Base-by-base conservation (phyloP, 2,888 invertebrate species). In the Campoplex capitator region DNA sequence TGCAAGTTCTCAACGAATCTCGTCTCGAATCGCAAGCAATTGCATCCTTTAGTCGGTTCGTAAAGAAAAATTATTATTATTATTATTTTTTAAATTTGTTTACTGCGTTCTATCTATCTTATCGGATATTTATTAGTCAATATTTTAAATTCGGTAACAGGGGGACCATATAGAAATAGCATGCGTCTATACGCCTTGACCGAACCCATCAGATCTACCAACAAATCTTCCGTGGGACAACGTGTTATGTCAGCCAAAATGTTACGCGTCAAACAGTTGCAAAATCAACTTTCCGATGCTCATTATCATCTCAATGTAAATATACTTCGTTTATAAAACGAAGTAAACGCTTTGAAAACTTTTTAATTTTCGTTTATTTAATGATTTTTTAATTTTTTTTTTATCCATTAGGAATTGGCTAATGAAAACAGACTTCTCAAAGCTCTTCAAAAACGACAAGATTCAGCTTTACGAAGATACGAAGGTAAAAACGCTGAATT, bases 401-500 rank as follows among this genome's bases (percentile, higher is more conserved):
- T 32, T 6, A 16, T 62, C 6, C 32, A 76, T 67, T 68, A 96
- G 96, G 97, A 97, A 93, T 92, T 97, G 65, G 95, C 95, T 1
- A 96, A 97, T 92, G 98, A 98, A 93, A 98, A 98, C 92, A 96
- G 96, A 89, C 95, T 97, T 58, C 93, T 98, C 48, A 96, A 97
- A 90, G 97, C 97, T 4, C 94, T 98, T 58, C 97, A 97, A 93
- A 97, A 97, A 92, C 96, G 97, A 75, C 98, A 98, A 91, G 97
- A 97, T 91, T 96, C 96, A 84, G 97, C 97, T 0, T 94, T 98
- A 76, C 96, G 96, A 89, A 97, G 97, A 95, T 97, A 97, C 92
- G 97, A 98, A 94, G 97, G 97, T 48, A 96, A 96, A 1, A 97
- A 97, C 91, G 97, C 97, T 0, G 97, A 97, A 92, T 94, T 98